These are phyloP conservation scores for Pheosia gnoma DNA, from an alignment of 2,888 invertebrate species.

Conservation along the genomic window DNA sequence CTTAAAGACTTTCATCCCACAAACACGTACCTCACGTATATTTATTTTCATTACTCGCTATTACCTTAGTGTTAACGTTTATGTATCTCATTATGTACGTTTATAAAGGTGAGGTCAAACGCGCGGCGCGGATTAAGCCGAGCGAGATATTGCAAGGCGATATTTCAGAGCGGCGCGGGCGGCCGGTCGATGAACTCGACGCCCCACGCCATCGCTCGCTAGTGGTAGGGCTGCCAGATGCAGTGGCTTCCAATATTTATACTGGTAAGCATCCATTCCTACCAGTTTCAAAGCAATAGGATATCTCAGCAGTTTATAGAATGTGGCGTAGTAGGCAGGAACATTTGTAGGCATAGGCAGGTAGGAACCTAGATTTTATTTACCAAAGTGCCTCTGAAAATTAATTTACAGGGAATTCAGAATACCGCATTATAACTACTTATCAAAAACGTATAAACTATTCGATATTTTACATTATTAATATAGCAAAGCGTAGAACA, in stretches of 20 bases:
- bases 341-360: too few species aligned
- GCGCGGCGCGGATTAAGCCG: conserved; percentile 60
- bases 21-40: conserved; percentile 5
- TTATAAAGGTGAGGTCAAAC: conserved; percentile 61
- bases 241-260: background rate
- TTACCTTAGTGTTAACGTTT: conserved; percentile 7
- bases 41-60: conserved; percentile 6
- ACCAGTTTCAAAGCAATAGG: too few species aligned
- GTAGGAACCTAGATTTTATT: too few species aligned
- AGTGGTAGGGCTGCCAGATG: conserved; percentile 57
- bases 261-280: background rate
- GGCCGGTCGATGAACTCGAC: conserved; percentile 72
- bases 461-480: too few species aligned
- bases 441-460: too few species aligned
- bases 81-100: conserved; percentile 12
- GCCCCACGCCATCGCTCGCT: conserved; percentile 57
- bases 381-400: too few species aligned
- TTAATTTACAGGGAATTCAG: too few species aligned
- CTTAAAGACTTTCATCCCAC: background rate
- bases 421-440: too few species aligned
- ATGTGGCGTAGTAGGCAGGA: too few species aligned
- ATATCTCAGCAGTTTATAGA: too few species aligned
- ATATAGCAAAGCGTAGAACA: background rate
- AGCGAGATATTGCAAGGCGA: conserved; percentile 73
- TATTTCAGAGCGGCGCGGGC: conserved; percentile 74